Percentiles rank a stretch among this genome's conserved stretches.
These are phyloP conservation scores for Phataginus tetradactyla DNA, from an alignment of 2,797 vertebrate genomes.

Conservation along the genomic window DNA sequence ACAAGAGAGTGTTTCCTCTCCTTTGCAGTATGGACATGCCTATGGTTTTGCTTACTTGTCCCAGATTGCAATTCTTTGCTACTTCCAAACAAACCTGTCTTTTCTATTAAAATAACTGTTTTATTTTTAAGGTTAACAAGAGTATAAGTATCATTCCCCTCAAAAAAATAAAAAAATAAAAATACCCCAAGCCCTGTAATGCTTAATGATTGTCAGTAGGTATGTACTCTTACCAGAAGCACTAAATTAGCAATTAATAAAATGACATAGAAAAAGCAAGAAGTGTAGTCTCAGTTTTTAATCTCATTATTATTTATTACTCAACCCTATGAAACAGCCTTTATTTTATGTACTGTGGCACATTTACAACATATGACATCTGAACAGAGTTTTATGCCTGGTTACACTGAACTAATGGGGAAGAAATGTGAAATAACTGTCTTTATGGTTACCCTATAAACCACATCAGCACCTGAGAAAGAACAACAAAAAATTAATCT, in stretches of 20 bases:
- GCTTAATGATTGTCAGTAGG: slow-evolving; percentile 2
- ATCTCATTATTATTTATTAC: background rate
- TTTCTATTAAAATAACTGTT: too few species aligned
- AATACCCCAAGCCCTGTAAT: background rate
- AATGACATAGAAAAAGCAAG: background rate
- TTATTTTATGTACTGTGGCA: background rate
- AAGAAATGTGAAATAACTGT: background rate
- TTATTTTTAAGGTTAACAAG: background rate
- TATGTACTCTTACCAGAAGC: background rate
- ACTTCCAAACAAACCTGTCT: too few species aligned
- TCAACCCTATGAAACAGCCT: background rate
- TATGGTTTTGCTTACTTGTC: too few species aligned
- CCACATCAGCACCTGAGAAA: background rate
- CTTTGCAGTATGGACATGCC: too few species aligned
- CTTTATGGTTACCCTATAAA: background rate
- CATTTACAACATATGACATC: background rate
- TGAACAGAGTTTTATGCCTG: background rate
- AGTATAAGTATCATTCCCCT: background rate
- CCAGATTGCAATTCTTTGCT: too few species aligned
- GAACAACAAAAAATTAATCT: background rate
- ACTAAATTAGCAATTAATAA: background rate
- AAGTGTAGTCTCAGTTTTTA: slow-evolving; percentile 2
- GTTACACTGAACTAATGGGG: background rate
- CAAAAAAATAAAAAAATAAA: background rate
- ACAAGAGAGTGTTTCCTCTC: too few species aligned